Evolutionary conservation across 2,113 vertebrate genomes (phyloP).

Genomic region (Cygnus buccinator): DNA sequence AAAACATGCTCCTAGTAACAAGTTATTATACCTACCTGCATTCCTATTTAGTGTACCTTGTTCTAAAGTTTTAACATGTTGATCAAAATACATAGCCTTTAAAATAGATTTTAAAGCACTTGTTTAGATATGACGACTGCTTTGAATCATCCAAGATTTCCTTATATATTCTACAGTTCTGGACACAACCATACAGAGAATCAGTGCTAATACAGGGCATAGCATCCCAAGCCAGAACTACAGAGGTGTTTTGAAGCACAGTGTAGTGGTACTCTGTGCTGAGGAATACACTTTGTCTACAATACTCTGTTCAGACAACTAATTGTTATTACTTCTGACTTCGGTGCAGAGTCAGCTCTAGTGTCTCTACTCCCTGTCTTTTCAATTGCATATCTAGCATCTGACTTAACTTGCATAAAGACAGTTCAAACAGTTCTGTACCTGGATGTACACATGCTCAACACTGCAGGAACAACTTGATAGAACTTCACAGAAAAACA

Average conservation of each 20-base stretch:
- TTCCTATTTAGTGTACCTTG: background rate
- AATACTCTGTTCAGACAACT: background rate
- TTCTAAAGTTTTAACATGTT: background rate
- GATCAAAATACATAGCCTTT: background rate
- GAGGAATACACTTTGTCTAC: background rate
- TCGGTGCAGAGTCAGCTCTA: background rate
- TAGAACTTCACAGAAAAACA: background rate
- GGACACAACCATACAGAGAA: background rate
- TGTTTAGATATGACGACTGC: background rate
- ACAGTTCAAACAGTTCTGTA: background rate
- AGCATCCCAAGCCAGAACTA: background rate
- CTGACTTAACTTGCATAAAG: background rate
- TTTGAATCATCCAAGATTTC: background rate
- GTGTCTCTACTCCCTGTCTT: background rate
- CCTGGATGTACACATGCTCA: background rate
- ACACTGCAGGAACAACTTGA: background rate
- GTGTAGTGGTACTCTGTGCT: background rate
- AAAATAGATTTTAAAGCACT: background rate
- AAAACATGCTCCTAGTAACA: background rate
- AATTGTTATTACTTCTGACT: background rate
- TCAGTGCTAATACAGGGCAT: fast-evolving
- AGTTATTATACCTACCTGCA: background rate
- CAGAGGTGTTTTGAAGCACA: fast-evolving
- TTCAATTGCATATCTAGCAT: background rate
- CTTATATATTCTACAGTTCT: background rate